Conservation (phyloP, 2,113 vertebrate genomes). For the Nycticorax nycticorax region DNA sequence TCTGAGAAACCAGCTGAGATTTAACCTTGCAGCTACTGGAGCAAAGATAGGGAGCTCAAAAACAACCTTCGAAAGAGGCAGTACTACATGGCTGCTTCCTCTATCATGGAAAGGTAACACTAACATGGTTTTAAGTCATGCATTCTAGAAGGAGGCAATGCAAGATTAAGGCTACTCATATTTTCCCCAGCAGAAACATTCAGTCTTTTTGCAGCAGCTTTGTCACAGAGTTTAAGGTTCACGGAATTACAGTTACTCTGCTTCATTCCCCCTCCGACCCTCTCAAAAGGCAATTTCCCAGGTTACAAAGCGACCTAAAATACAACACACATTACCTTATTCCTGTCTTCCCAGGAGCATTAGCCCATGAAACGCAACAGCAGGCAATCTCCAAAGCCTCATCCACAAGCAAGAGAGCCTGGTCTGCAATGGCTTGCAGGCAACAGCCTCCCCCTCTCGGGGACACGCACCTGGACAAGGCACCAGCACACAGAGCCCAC, state of each 20-base stretch:
- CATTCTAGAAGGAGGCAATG: not conserved
- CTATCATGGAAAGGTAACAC: not conserved
- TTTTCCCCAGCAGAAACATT: not conserved
- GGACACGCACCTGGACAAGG: rapidly evolving
- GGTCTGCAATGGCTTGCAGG: not conserved
- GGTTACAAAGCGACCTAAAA: not conserved
- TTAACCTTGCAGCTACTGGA: not conserved
- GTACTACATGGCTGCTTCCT: not conserved
- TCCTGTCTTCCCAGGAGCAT: not conserved
- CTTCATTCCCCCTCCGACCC: not conserved
- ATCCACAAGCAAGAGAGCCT: not conserved
- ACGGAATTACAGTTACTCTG: not conserved
- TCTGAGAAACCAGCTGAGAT: not conserved
- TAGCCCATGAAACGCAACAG: not conserved
- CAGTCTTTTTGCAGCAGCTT: not conserved
- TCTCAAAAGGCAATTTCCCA: not conserved
- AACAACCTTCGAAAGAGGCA: not conserved
- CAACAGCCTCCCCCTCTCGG: rapidly evolving
- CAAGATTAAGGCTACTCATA: not conserved
- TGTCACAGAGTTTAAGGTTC: not conserved
- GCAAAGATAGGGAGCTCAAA: not conserved
- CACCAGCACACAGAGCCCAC: rapidly evolving
- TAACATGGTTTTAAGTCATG: not conserved
- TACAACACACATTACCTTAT: rapidly evolving
- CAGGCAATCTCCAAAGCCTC: not conserved